Conservation (phyloP, 1,140 invertebrate species). For the Apis laboriosa region DNA sequence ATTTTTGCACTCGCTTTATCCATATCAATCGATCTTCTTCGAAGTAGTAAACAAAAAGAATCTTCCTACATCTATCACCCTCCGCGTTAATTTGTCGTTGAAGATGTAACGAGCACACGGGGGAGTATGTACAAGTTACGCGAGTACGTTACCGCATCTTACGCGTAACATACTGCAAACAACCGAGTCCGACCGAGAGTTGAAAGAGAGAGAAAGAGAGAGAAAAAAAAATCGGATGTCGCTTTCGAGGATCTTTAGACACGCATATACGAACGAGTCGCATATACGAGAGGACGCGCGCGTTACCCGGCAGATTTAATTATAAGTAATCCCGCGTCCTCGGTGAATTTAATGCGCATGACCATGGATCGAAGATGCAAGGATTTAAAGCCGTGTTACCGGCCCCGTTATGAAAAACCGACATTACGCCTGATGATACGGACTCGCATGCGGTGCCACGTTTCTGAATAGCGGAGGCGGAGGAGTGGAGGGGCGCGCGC, state of each 20-base stretch:
- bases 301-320: slow-evolving; percentile 46
- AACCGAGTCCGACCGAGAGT: neutral
- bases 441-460: neutral
- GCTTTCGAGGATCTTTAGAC: slow-evolving; percentile 17
- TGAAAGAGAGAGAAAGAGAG: no score
- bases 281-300: slow-evolving; percentile 14
- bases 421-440: slow-evolving; percentile 47
- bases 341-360: slow-evolving; percentile 47
- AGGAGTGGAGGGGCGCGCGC: neutral
- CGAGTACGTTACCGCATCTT: neutral
- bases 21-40: neutral
- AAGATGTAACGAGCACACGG: neutral
- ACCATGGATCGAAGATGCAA: slow-evolving; percentile 42
- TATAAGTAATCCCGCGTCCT: slow-evolving; percentile 53
- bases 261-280: slow-evolving; percentile 17
- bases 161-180: slow-evolving; percentile 21
- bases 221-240: neutral
- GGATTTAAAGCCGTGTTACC: slow-evolving; percentile 42
- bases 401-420: slow-evolving; percentile 49
- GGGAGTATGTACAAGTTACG: neutral
- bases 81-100: neutral
- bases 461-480: neutral
- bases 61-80: neutral
- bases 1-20: no score
- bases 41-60: neutral